Evolutionary conservation across 2,888 invertebrate species (phyloP).

Genomic region (Chesias legatella): DNA sequence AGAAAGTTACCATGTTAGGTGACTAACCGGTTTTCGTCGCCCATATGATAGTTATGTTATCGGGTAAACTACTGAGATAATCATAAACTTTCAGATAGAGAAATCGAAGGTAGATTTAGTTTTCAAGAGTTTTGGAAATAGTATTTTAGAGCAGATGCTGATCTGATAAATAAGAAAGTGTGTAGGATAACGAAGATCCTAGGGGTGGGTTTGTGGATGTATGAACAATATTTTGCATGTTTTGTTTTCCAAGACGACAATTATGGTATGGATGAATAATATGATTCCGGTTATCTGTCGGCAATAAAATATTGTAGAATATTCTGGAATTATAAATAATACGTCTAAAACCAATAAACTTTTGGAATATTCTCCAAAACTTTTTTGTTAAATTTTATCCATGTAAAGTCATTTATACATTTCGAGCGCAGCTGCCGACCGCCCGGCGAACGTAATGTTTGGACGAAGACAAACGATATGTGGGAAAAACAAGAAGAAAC

Average conservation of each 20-base stretch:
- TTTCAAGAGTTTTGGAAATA: constrained; percentile 1
- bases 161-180: no score
- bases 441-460: constrained; percentile 69
- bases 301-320: no score
- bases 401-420: constrained; percentile 71
- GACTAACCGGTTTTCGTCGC: constrained; percentile 53
- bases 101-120: constrained; percentile 14
- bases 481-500: constrained; percentile 66
- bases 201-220: no score
- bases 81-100: constrained; percentile 30
- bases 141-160: neutral
- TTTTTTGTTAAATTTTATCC: constrained; percentile 61
- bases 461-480: constrained; percentile 73
- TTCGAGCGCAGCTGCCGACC: constrained; percentile 74
- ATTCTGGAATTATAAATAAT: no score
- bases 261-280: no score
- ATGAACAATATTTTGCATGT: no score
- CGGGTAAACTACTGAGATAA: constrained; percentile 52
- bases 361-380: constrained; percentile 8
- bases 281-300: no score
- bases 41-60: constrained; percentile 52
- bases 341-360: no score
- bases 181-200: no score
- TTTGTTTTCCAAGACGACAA: no score
- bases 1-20: constrained; percentile 63